Evolutionary conservation across 2,113 vertebrate species (phyloP).

Genomic region (Mohoua ochrocephala): DNA sequence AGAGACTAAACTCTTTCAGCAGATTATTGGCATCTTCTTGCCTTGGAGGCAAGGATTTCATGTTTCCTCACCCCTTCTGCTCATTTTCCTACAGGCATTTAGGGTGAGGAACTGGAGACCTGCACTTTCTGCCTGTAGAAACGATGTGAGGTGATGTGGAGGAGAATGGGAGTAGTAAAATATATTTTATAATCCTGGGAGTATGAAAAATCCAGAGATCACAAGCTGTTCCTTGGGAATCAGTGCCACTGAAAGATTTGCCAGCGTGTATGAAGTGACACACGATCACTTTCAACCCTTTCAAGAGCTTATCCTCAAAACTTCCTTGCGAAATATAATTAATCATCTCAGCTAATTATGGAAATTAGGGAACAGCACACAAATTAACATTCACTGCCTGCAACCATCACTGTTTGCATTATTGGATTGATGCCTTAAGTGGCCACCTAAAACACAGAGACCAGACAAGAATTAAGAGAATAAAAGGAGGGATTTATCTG

Average conservation of each 20-base stretch:
- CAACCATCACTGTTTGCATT: neutral
- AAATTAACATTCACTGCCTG: neutral
- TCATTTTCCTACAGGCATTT: neutral
- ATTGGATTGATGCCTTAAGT: too few species aligned
- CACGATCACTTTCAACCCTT: neutral
- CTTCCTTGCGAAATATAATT: neutral
- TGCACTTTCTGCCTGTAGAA: neutral
- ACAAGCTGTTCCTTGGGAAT: neutral
- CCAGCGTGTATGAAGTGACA: neutral
- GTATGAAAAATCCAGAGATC: neutral
- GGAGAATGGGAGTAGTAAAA: neutral
- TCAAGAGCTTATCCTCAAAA: neutral
- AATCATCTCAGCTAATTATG: neutral
- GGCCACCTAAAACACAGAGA: too few species aligned
- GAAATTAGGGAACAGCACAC: neutral
- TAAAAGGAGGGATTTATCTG: too few species aligned
- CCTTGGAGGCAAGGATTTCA: neutral
- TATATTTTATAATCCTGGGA: neutral
- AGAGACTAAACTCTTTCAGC: neutral
- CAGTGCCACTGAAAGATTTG: neutral
- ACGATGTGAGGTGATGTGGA: accelerated
- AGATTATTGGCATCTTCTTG: neutral
- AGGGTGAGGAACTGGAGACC: neutral
- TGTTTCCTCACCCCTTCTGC: neutral
- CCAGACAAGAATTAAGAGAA: too few species aligned